Base-by-base conservation (phyloP, 2,888 invertebrate species). In the Sclerodermus sp. region DNA sequence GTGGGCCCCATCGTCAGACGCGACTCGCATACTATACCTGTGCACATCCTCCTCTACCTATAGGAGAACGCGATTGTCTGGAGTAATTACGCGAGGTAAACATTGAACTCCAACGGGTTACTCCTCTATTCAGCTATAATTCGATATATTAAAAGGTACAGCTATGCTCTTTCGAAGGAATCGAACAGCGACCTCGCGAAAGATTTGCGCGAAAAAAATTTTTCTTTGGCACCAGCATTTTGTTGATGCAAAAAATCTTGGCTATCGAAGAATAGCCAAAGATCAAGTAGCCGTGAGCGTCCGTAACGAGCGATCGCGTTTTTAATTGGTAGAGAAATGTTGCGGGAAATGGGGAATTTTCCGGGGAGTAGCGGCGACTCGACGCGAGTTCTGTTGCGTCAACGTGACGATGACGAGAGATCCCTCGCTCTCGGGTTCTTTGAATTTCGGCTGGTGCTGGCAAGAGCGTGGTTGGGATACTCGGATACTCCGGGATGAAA, bases 1-100 rank as follows among this genome's bases (percentile, higher is more conserved):
- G 64, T 62, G 49, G 57, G 23, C 23, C 23, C 23, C 8, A 23
- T 23, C 23, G 23, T 8, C 62, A 61, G 57, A 63, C 63, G 57
- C 61, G 60, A 58, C 58, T 53, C 62, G 62, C 58, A 62, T 53
- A 5, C 23, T 23, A 3, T 23, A 8, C 23, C 3, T 23, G 23
- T 8, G 23, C 23, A 8, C 3, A 8, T 23, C 4, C 8, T 3
- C 23, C 52, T 52, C 5, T 34, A 53, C 52, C 45, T 53, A 53
- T 45, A 41, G 62, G 58, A 54, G 60, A 62, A 55, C 23, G 8
- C 23, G 23, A 23, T 23, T 23, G 23, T 23, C 23, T 8, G 23
- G 23, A 23, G 23, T 23, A 23, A 23, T 23, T 23, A 23, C 23
- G 23, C 23, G 23, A 23, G 23, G 23, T 23, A 23, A 23, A 23